Evolutionary conservation across 1,140 invertebrate genomes (phyloP).

Genomic region (Pectinophora gossypiella): DNA sequence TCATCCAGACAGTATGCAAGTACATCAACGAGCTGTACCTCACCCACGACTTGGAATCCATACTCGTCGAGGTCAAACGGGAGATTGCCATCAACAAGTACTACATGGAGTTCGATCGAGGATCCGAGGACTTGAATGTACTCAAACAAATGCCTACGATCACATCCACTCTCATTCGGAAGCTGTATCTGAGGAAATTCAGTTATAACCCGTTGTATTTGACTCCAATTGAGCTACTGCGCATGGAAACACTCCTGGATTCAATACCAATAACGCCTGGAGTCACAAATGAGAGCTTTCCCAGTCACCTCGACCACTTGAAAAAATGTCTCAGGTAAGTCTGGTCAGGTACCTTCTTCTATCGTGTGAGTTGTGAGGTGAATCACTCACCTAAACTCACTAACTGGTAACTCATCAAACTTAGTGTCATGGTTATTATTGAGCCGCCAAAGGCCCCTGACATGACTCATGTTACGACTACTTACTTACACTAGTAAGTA

Average conservation of each 20-base stretch:
- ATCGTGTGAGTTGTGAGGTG: no score
- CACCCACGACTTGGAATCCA: conserved; percentile 6
- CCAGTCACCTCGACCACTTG: background rate
- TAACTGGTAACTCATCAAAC: no score
- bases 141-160: conserved; percentile 9
- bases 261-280: background rate
- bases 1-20: conserved; percentile 13
- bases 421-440: no score
- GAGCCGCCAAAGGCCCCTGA: no score
- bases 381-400: no score
- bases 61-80: conserved; percentile 3
- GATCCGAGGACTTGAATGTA: background rate
- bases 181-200: conserved; percentile 3
- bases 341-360: no score
- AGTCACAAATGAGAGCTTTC: no score
- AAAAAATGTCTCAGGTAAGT: background rate
- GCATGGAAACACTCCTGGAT: background rate
- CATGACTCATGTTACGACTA: no score
- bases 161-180: conserved; percentile 4
- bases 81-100: conserved; percentile 6
- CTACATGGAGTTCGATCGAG: background rate
- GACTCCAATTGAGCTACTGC: background rate
- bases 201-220: background rate
- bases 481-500: no score
- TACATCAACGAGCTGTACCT: background rate